Conservation (phyloP, 1,140 invertebrate genomes). For the Pararge aegeria region DNA sequence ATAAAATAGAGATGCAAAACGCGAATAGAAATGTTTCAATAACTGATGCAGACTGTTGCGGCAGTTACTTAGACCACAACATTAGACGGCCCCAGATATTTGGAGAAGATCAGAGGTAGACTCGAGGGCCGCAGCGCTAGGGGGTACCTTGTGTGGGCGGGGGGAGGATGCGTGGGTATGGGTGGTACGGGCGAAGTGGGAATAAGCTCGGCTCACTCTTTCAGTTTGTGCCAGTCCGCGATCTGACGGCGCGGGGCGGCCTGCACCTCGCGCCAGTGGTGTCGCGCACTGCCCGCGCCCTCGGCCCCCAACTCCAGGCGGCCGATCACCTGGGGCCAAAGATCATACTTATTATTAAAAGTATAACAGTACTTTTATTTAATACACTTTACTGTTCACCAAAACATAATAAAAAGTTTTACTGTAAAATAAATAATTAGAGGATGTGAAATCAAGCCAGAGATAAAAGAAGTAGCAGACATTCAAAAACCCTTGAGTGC, state of each 20-base stretch:
- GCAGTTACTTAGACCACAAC: background rate
- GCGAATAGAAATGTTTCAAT: no score
- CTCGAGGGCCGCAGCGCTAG: slow-evolving; percentile 5
- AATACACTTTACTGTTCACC: no score
- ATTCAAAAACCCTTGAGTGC: no score
- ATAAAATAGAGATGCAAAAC: no score
- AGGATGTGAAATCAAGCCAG: no score
- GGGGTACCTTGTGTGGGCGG: background rate
- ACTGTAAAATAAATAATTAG: no score
- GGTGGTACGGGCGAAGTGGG: slow-evolving; percentile 5
- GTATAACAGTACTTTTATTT: no score
- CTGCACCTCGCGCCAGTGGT: slow-evolving; percentile 98
- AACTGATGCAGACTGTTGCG: background rate
- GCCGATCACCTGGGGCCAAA: slow-evolving; percentile 90
- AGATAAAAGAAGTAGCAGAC: no score
- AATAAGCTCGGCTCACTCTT: slow-evolving; percentile 83
- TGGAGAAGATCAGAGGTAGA: slow-evolving; percentile 7
- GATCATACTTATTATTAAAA: no score
- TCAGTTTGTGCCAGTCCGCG: slow-evolving; percentile 98
- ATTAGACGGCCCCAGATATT: slow-evolving; percentile 3
- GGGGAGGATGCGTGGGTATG: background rate
- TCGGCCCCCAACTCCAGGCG: slow-evolving; percentile 93
- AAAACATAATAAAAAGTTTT: no score
- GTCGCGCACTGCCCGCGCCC: slow-evolving; percentile 89
- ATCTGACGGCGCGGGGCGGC: slow-evolving; percentile 98